Conservation (phyloP, 2,113 vertebrate species). For the Bos taurus region DNA sequence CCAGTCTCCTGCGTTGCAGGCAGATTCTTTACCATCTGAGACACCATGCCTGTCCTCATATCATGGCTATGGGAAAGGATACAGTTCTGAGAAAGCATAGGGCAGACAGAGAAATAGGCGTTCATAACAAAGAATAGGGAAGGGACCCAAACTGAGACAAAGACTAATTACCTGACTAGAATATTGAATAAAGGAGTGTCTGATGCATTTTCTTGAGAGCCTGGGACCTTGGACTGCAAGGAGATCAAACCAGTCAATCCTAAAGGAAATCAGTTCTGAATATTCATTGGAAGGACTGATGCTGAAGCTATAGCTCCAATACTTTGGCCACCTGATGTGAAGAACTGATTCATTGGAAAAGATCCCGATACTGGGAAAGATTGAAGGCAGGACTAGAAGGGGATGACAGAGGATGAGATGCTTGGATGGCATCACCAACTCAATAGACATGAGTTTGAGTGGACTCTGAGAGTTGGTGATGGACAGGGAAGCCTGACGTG, state of each 20-base stretch:
- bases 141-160: neutral
- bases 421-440: neutral
- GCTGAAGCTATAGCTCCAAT: neutral
- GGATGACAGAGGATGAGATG: neutral
- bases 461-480: neutral
- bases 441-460: accelerated
- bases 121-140: neutral
- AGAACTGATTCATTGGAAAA: neutral
- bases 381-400: neutral
- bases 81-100: neutral
- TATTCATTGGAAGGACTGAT: neutral
- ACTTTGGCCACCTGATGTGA: neutral
- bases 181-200: neutral
- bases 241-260: neutral
- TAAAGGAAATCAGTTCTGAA: neutral
- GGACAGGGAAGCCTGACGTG: neutral
- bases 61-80: neutral
- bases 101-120: neutral
- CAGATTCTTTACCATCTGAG: neutral
- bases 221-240: neutral
- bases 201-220: neutral
- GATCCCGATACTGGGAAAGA: neutral
- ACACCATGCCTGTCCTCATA: neutral
- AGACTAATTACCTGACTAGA: neutral
- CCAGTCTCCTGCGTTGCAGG: neutral